Conservation (phyloP, 2,113 vertebrate species). For the Panurus biarmicus region DNA sequence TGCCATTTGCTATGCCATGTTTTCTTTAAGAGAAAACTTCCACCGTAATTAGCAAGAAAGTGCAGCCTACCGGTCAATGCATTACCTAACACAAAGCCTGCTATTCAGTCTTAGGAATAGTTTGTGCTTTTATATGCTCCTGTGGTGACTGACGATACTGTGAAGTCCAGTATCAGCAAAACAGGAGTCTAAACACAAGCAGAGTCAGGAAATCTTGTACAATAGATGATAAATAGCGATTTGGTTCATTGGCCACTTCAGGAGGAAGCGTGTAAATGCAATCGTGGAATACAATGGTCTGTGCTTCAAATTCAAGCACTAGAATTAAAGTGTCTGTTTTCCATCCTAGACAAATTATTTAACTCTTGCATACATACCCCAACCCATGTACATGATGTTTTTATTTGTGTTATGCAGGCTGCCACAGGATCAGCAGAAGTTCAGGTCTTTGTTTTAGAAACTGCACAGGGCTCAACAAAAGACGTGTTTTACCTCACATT, state of each 20-base stretch:
- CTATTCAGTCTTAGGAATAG: slow-evolving; percentile 9
- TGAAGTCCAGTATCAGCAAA: slow-evolving; percentile 38
- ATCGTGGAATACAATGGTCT: slow-evolving; percentile 9
- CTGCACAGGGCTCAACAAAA: not conserved
- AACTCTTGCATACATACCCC: not conserved
- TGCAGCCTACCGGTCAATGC: not conserved
- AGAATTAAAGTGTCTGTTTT: not conserved
- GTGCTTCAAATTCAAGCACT: not conserved
- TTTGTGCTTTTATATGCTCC: slow-evolving; percentile 1
- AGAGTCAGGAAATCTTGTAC: slow-evolving; percentile 47
- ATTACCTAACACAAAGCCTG: not conserved
- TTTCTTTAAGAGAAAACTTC: slow-evolving; percentile 45
- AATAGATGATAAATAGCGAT: slow-evolving; percentile 38
- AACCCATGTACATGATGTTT: not conserved
- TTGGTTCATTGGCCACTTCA: not conserved
- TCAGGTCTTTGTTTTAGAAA: slow-evolving; percentile 4
- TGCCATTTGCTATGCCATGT: slow-evolving; percentile 28
- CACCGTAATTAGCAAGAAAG: slow-evolving; percentile 42
- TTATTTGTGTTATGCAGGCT: not conserved
- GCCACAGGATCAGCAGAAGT: not conserved
- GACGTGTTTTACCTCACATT: not conserved
- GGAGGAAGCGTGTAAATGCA: slow-evolving; percentile 7
- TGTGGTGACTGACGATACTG: not conserved
- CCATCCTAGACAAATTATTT: not conserved
- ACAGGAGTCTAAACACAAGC: slow-evolving; percentile 34